Evolutionary conservation across 2,888 invertebrate species (phyloP), one percentile per base, ranked within the genome.

Genomic region (Ceraclea dissimilis): DNA sequence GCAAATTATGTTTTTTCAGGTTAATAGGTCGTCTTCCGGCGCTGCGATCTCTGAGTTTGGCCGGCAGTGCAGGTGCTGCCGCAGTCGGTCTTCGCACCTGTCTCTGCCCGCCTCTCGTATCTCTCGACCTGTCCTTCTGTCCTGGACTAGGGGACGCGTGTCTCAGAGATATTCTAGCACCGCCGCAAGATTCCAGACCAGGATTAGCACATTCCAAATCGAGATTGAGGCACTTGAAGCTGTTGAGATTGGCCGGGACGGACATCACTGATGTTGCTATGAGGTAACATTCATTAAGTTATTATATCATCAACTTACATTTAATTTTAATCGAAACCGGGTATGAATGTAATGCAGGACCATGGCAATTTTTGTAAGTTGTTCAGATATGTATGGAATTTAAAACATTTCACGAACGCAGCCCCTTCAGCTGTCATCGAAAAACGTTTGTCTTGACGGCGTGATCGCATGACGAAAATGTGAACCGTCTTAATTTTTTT

Each of bases 191-290:
- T 68, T 87, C 91, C 0, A 75, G 92, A 22, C 92, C 93, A 0
- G 85, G 85, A 13, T 71, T 88, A 48, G 81, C 85, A 44, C 84
- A 88, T 65, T 85, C 85, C 34, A 84, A 86, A 62, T 86, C 87
- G 16, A 82, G 90, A 6, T 79, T 95, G 39, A 83, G 90, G 44
- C 86, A 89, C 63, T 73, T 95, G 26, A 82, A 83, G 61, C 84
- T 82, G 54, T 75, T 96, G 17, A 81, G 85, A 60, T 74, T 95
- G 52, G 87, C 91, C 20, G 94, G 94, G 11, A 93, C 93, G 0
- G 93, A 93, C 65, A 83, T 96, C 61, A 90, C 92, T 0, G 95
- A 95, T 69, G 86, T 91, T n/a, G 84, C 90, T 0, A 78, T 92
- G 71, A 64, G 77, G 67, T 77, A 16, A 47, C 16, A 21, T 19